Base-by-base conservation (phyloP, 2,113 vertebrate species). In the Mixornis gularis region DNA sequence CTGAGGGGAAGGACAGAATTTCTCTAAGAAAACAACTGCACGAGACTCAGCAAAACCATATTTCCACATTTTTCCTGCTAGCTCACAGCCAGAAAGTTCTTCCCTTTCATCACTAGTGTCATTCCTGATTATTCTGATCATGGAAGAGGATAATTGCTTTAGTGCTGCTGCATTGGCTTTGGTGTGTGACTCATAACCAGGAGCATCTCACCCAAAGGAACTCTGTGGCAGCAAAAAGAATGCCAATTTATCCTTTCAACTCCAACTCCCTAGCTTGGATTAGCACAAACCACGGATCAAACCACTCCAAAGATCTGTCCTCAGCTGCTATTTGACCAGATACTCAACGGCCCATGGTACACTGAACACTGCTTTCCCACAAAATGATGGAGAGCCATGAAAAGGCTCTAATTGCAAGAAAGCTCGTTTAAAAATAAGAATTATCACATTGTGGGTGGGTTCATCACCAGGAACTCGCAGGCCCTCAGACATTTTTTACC, bases 1-100 rank as follows among this genome's bases (percentile, higher is more conserved):
- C 44, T 18, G 17, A 81, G 21, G 32, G 48, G 8, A 73, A 59
- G 22, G 17, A 25, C 19, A 36, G 36, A 81, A 64, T 43, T 79
- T 36, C 62, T 38, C 48, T 48, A 44, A 73, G 44, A 52, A 77
- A n/a, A 46, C 0, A 0, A 32, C 32, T 70, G 48, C 55, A 64
- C 0, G 0, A 60, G 36, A 58, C 21, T 17, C n/a, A 63, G 29
- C 34, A 73, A 80, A 86, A 59, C 9, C 3, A 0, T 44, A 88
- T 51, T 84, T 74, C 74, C 41, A 68, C 0, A 0, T 7, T 38
- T 46, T 43, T 83, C 27, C 44, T 53, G 65, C 30, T 51, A 38
- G 40, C 55, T 79, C 5, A 2, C 13, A 76, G 44, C 38, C 69
- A 48, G 2, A 12, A 59, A 68, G 22, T 27, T 76, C 74, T 53